phyloP scores from a whole-genome alignment of 2,888 invertebrate species.

The Rapana venosa region DNA sequence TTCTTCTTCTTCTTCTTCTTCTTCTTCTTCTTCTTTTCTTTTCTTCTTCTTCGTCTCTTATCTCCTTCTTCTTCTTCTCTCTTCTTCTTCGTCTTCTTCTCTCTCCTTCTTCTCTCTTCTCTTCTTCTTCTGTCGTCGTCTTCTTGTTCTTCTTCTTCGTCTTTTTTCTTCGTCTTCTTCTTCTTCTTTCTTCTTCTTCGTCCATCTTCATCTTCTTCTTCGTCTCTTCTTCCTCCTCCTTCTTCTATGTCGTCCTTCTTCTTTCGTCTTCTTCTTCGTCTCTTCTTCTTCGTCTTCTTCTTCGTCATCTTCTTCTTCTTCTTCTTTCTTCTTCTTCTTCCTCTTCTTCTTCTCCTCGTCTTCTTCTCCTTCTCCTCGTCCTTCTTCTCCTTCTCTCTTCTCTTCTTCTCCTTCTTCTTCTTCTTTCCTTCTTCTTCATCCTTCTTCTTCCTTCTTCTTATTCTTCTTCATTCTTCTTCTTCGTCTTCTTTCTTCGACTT shows the following conservation, averaged over 20 bases:
- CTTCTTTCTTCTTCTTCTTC: background rate
- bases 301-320: background rate
- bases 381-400: background rate
- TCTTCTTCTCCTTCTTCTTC: background rate
- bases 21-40: no score
- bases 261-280: no score
- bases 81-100: no score
- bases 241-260: no score
- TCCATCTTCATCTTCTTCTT: background rate
- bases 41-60: no score
- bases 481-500: background rate
- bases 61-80: no score
- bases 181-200: background rate
- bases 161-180: no score
- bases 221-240: no score
- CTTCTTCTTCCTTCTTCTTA: background rate
- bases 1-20: no score
- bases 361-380: background rate
- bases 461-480: background rate
- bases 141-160: no score
- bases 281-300: background rate
- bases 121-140: no score
- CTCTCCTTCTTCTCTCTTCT: no score
- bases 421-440: background rate
- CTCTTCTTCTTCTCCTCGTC: background rate